A percentile compares a stretch with the other conserved stretches of the same genome.
These are phyloP conservation scores for Xylocopa sonorina DNA, from an alignment of 1,140 invertebrate species.

Conservation along the genomic window DNA sequence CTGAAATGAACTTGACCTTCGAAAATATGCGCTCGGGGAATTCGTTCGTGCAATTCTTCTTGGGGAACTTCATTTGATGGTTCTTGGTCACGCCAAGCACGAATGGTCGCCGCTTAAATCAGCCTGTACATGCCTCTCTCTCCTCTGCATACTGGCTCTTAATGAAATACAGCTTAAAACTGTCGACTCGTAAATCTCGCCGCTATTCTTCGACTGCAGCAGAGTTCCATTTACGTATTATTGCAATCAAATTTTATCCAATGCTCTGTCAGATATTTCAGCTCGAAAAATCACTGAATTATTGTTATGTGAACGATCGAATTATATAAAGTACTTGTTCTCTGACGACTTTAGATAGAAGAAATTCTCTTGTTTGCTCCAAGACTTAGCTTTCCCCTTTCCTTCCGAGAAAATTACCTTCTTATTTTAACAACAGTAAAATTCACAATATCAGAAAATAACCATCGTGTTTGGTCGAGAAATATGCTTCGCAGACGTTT, in stretches of 20 bases:
- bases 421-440: too few relatives aligned
- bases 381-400: too few relatives aligned
- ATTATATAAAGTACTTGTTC: too few relatives aligned
- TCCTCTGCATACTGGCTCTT: background rate
- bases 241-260: background rate
- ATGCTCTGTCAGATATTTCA: too few relatives aligned
- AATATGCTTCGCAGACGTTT: background rate
- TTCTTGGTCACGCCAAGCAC: slow-evolving; percentile 62
- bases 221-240: background rate
- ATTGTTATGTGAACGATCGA: too few relatives aligned
- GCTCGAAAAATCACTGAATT: too few relatives aligned
- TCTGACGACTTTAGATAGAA: too few relatives aligned
- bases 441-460: too few relatives aligned
- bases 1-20: slow-evolving; percentile 34
- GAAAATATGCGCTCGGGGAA: background rate
- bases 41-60: slow-evolving; percentile 36
- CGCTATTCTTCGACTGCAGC: background rate
- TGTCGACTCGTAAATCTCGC: background rate
- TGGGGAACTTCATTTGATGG: slow-evolving; percentile 48
- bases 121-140: background rate
- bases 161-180: slow-evolving; percentile 9
- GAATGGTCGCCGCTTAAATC: slow-evolving; percentile 8
- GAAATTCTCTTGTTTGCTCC: too few relatives aligned
- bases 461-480: too few relatives aligned
- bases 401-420: too few relatives aligned